phyloP scores from a whole-genome alignment of 1,140 invertebrate genomes.

The Bombus difficillimus region DNA sequence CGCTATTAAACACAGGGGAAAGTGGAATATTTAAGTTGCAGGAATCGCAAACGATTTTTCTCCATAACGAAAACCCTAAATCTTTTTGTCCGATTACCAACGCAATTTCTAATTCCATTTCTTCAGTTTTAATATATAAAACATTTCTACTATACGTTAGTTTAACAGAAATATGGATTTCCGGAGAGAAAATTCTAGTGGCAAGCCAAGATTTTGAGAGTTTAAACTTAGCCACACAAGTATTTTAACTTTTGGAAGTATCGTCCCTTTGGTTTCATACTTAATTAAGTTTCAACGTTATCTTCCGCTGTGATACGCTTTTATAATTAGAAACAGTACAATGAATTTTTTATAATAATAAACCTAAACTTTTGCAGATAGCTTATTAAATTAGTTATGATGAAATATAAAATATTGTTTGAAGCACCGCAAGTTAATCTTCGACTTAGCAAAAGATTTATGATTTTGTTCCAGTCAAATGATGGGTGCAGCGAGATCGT shows the following conservation, averaged over 20 bases:
- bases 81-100: not conserved
- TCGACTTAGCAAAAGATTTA: not conserved
- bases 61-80: not conserved
- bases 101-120: not conserved
- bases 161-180: too few species aligned
- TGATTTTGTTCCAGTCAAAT: slow-evolving; percentile 44
- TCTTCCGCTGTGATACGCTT: too few species aligned
- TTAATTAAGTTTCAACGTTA: too few species aligned
- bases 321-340: too few species aligned
- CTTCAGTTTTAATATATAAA: too few species aligned
- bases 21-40: not conserved
- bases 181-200: not conserved
- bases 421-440: not conserved
- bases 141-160: not conserved
- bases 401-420: too few species aligned
- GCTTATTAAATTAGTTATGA: too few species aligned
- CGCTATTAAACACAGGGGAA: not conserved
- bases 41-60: not conserved
- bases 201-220: not conserved
- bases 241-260: not conserved
- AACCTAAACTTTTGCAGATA: too few species aligned
- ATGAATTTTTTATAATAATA: too few species aligned
- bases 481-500: slow-evolving; percentile 75
- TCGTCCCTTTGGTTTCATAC: not conserved
- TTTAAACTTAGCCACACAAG: too few species aligned